These are phyloP conservation scores for Myopa testacea DNA, from an alignment of 2,888 invertebrate species.

Conservation along the genomic window DNA sequence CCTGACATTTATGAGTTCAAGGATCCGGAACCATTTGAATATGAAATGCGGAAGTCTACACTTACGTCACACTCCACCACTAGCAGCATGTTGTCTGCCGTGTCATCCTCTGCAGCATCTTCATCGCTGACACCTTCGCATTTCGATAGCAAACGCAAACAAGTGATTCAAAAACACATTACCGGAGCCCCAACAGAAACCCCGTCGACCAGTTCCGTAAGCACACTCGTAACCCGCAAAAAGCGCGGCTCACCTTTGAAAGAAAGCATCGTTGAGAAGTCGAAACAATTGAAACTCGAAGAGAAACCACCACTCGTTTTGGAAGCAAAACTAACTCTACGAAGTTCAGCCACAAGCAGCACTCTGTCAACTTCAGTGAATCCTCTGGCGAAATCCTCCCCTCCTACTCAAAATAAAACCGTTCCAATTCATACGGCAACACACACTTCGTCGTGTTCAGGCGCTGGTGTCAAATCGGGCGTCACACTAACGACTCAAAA, in stretches of 20 bases:
- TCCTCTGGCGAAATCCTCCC: not conserved
- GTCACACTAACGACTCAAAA: slow-evolving; percentile 5
- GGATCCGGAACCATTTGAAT: slow-evolving; percentile 89
- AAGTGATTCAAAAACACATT: slow-evolving; percentile 21
- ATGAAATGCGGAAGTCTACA: slow-evolving; percentile 75
- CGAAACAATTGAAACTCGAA: slow-evolving; percentile 55
- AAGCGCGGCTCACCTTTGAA: slow-evolving; percentile 64
- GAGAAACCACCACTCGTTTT: slow-evolving; percentile 49
- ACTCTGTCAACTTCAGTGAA: slow-evolving; percentile 21
- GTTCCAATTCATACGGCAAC: not conserved
- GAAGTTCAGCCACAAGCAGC: slow-evolving; percentile 20
- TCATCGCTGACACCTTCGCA: not conserved
- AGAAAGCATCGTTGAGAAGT: slow-evolving; percentile 57
- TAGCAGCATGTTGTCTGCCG: slow-evolving; percentile 41
- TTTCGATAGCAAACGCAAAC: slow-evolving; percentile 48
- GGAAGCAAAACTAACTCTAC: slow-evolving; percentile 47
- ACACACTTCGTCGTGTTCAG: not conserved
- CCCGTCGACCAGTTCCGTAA: slow-evolving; percentile 42
- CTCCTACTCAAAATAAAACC: slow-evolving; percentile 37
- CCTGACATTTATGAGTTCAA: slow-evolving; percentile 88
- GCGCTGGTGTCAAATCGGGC: slow-evolving; percentile 5
- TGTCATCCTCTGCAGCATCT: slow-evolving; percentile 1
- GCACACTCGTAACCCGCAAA: slow-evolving; percentile 52
- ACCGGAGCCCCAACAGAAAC: slow-evolving; percentile 24
- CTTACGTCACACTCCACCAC: slow-evolving; percentile 47